Evolutionary conservation across 1,140 invertebrate species (phyloP).

Genomic region (Lethocerus indicus): DNA sequence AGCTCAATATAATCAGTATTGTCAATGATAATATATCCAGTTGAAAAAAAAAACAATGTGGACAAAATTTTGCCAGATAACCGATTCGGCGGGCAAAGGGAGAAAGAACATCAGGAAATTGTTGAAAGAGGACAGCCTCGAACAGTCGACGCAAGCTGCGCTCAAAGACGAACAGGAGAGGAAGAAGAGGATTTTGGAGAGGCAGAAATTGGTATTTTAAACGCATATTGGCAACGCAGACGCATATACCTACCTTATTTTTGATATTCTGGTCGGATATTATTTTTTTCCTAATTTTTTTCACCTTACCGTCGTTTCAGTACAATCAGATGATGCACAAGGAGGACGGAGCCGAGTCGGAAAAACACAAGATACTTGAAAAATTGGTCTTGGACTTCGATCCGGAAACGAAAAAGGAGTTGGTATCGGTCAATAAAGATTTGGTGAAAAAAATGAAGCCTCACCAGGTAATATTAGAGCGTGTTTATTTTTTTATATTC

Average conservation of each 20-base stretch:
- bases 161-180: slow-evolving; percentile 78
- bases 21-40: too few relatives aligned
- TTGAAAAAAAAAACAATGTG: too few relatives aligned
- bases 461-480: slow-evolving; percentile 49
- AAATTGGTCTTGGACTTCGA: slow-evolving; percentile 78
- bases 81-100: slow-evolving; percentile 25
- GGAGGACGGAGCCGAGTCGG: slow-evolving; percentile 25
- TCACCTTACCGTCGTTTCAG: slow-evolving; percentile 24
- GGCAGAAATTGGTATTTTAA: slow-evolving; percentile 57
- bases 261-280: too few relatives aligned
- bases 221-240: too few relatives aligned
- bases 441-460: slow-evolving; percentile 78
- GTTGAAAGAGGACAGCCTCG: slow-evolving; percentile 59
- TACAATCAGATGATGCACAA: slow-evolving; percentile 61
- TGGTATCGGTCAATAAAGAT: slow-evolving; percentile 63
- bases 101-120: slow-evolving; percentile 74
- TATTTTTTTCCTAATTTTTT: too few relatives aligned
- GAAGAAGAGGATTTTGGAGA: slow-evolving; percentile 66
- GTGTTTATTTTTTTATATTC: too few relatives aligned
- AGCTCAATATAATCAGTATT: too few relatives aligned
- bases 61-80: too few relatives aligned
- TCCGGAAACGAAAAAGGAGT: slow-evolving; percentile 56
- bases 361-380: slow-evolving; percentile 32
- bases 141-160: slow-evolving; percentile 66
- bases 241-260: too few relatives aligned